Evolutionary conservation across 2,797 vertebrate genomes (phyloP).

Genomic region (Sebastolobus alascanus): DNA sequence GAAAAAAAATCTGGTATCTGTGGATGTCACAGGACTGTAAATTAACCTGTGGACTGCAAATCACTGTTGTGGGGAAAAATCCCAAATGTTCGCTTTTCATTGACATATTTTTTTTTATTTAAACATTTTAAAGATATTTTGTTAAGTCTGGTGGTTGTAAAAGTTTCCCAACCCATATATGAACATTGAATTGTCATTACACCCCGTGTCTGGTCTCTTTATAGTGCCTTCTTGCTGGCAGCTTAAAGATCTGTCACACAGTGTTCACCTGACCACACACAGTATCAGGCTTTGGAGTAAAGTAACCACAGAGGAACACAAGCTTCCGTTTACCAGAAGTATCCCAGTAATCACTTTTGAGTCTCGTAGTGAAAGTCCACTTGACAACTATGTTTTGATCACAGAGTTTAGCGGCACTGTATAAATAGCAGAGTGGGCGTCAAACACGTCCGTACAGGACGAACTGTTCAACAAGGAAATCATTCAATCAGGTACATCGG

Average conservation of each 20-base stretch:
- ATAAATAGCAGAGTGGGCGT: not conserved
- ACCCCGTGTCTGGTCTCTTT: not conserved
- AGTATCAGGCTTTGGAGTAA: not conserved
- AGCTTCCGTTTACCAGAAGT: not conserved
- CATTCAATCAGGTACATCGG: not conserved
- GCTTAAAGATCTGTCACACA: not conserved
- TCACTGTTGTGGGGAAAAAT: not conserved
- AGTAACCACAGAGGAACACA: not conserved
- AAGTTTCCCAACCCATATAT: not conserved
- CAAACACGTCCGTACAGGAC: not conserved
- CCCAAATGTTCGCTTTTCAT: not conserved
- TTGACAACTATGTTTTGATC: not conserved
- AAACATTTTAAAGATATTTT: not conserved
- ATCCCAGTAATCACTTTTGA: not conserved
- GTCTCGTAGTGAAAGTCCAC: not conserved
- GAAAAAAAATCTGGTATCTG: too few relatives aligned
- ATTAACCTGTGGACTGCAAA: too few relatives aligned
- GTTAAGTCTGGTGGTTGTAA: not conserved
- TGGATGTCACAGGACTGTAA: too few relatives aligned
- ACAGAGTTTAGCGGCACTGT: not conserved
- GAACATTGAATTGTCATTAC: not conserved
- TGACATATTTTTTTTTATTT: not conserved
- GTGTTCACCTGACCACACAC: not conserved
- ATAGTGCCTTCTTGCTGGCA: not conserved
- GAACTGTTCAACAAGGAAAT: not conserved